Base-by-base conservation (phyloP, 1,140 invertebrate genomes). In the Choristoneura fumiferana region DNA sequence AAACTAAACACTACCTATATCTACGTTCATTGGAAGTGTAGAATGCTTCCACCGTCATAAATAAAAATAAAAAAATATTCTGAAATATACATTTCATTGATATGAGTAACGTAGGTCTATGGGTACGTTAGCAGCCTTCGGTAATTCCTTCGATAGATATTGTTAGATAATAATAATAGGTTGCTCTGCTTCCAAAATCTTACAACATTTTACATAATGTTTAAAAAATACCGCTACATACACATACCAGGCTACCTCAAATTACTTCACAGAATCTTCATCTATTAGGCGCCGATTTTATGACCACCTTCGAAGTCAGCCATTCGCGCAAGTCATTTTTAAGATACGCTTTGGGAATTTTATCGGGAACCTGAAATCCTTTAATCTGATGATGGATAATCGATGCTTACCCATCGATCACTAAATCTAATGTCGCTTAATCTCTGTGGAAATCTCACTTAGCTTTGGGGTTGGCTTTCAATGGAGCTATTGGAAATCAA, bases 321-420 rank as follows among this genome's bases (percentile, higher is more conserved):
- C 5, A 9, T 49, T 49, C 14, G n/a, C 3, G 6, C 10, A 49
- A 6, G 17, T 9, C 17, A 29, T 49, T 49, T 49, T 49, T 13
- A 49, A 49, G 6, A 49, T 29, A 49, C 12, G 22, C 10, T 17
- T 55, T 57, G 37, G 43, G 60, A 57, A 57, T 60, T 65, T 62
- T 61, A 63, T 63, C 34, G 8, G 38, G 40, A 45, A 56, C 60
- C 39, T 57, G 58, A 29, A 66, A 45, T 59, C 61, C 60, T 64
- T 67, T 69, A 65, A 62, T 65, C 58, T 45, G 60, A 62, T 67
- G 49, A 38, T 36, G 59, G 57, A 59, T 69, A 69, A 67, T 66
- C 60, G 58, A 67, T 65, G 45, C 33, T 49, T 29, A 49, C 43
- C 18, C 43, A 33, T 49, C 43, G 43, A 49, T 49, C 43, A 49